Percentiles rank a stretch among this genome's conserved stretches.
These are phyloP conservation scores for Brachionus sp. DNA, from an alignment of 1,140 invertebrate species.

Conservation along the genomic window DNA sequence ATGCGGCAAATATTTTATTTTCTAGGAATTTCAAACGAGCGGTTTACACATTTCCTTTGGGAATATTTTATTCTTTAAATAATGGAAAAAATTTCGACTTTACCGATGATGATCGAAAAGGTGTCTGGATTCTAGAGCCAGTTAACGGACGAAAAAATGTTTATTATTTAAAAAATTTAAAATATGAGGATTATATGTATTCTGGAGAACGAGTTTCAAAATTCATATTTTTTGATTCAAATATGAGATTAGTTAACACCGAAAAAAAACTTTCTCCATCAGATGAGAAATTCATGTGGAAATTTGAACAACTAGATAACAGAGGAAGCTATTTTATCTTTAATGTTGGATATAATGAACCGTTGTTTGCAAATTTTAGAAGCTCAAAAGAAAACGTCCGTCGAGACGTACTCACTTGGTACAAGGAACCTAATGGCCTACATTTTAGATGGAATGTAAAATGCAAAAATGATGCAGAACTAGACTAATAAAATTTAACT, in stretches of 20 bases:
- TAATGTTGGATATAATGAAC: conserved; percentile 21
- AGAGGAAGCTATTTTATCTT: background rate
- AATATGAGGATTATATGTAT: conserved; percentile 20
- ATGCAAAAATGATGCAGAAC: background rate
- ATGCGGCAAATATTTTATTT: conserved; percentile 15
- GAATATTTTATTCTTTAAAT: background rate
- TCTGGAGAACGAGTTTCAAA: background rate
- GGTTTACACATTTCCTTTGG: background rate
- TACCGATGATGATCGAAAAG: conserved; percentile 28
- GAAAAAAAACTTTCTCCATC: background rate
- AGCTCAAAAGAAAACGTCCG: background rate
- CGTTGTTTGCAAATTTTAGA: background rate
- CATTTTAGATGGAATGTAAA: conserved; percentile 29
- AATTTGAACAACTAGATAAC: background rate
- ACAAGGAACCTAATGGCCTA: background rate
- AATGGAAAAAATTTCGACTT: conserved; percentile 37
- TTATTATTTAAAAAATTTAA: conserved; percentile 25
- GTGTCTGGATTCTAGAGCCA: conserved; percentile 9
- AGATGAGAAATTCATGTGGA: conserved; percentile 20
- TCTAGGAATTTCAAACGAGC: background rate
- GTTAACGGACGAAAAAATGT: background rate
- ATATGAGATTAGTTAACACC: background rate
- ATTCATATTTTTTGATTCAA: background rate
- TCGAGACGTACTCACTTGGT: background rate
- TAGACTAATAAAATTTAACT: background rate